Conservation (phyloP, 2,113 vertebrate genomes). For the Lepidiolamprologus cunningtoni region DNA sequence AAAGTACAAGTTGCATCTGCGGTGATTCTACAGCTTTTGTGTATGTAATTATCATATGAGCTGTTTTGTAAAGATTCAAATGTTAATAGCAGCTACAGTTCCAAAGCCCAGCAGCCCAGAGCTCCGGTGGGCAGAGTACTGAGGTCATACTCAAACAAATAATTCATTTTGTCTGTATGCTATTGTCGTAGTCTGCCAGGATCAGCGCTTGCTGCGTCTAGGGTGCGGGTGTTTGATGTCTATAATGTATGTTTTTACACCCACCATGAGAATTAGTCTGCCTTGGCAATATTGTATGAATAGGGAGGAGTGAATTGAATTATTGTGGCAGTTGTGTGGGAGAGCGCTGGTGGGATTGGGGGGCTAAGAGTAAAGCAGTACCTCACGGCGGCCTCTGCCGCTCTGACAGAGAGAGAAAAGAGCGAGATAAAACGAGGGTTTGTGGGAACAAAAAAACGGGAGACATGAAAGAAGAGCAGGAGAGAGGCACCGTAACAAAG, state of each 20-base stretch:
- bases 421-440: slow-evolving; percentile 12
- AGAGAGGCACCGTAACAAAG: slow-evolving; percentile 20
- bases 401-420: slow-evolving; percentile 8
- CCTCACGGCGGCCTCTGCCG: neutral
- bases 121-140: neutral
- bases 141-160: slow-evolving; percentile 5
- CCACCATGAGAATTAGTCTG: slow-evolving; percentile 22
- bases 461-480: slow-evolving; percentile 32
- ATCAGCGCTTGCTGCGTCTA: slow-evolving; percentile 10
- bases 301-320: slow-evolving; percentile 33
- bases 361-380: neutral
- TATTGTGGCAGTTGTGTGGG: slow-evolving; percentile 24
- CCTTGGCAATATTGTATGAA: neutral
- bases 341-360: neutral
- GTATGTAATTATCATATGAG: neutral
- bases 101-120: neutral
- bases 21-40: neutral
- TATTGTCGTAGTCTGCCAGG: slow-evolving; percentile 9
- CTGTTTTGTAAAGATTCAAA: neutral
- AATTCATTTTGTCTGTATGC: neutral
- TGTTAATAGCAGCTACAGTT: neutral
- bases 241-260: slow-evolving; percentile 39
- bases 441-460: slow-evolving; percentile 23
- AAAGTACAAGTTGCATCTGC: neutral
- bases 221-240: slow-evolving; percentile 30